phyloP scores from a whole-genome alignment of 2,113 vertebrate genomes.

The Xenotilapia longispinis region DNA sequence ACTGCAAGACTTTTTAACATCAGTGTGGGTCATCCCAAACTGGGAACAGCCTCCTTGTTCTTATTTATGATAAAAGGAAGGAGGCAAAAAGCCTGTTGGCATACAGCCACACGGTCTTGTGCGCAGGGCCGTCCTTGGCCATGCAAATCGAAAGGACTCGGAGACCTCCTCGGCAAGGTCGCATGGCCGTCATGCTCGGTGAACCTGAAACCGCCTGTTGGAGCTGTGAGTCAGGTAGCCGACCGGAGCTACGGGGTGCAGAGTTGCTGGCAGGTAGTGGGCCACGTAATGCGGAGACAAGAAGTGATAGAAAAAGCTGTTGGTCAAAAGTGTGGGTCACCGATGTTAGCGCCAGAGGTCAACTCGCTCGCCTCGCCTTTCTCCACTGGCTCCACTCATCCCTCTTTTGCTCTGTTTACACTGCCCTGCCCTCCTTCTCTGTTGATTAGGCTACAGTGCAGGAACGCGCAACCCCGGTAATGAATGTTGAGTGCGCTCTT shows the following conservation, averaged over 20 bases:
- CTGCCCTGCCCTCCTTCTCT: neutral
- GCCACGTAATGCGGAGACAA: neutral
- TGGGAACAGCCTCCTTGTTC: neutral
- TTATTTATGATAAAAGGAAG: neutral
- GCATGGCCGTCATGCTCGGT: neutral
- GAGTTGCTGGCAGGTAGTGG: neutral
- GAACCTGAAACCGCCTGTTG: slow-evolving; percentile 47
- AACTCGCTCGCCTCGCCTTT: neutral
- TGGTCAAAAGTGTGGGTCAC: slow-evolving; percentile 12
- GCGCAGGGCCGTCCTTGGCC: neutral
- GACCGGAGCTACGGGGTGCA: neutral
- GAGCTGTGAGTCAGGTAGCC: slow-evolving; percentile 51
- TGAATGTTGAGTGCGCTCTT: slow-evolving; percentile 18
- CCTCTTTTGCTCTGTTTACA: neutral
- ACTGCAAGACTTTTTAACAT: neutral
- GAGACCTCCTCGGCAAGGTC: neutral
- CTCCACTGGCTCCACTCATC: neutral
- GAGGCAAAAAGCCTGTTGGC: neutral
- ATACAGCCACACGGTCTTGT: neutral
- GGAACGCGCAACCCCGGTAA: neutral
- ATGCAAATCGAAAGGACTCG: neutral
- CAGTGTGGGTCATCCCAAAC: neutral
- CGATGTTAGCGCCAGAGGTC: slow-evolving; percentile 1
- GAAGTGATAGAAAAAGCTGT: neutral
- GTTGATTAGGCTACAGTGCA: neutral